Base-by-base conservation (phyloP, 2,888 invertebrate species). In the Lepetodrilus schrolli region DNA sequence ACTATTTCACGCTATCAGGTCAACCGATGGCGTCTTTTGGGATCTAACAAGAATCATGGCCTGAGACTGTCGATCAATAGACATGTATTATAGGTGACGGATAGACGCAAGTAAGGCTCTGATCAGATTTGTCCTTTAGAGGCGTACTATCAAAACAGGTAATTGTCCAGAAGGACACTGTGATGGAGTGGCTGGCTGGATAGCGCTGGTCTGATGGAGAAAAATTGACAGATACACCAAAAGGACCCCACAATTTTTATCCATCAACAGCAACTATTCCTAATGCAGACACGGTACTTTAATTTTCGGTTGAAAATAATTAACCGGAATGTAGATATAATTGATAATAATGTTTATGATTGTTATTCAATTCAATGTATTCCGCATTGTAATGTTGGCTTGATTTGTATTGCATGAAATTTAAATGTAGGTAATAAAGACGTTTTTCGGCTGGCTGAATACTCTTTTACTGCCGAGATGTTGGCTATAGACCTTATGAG, bases 111-210 rank as follows among this genome's bases (percentile, higher is more conserved):
- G 58, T 58, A 58, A 58, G 58, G 17, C 34, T n/a, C 58, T 58
- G 58, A 58, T 58, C 58, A 58, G 30, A 58, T 58, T 58, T 58
- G 58, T 26, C 58, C 26, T 58, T 58, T 58, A 23, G 58, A 58
- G 21, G 26, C 58, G 8, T 58, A 58, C 58, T 58, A 58, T 58
- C 26, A 30, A 58, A 30, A 58, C 58, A 58, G 58, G 58, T 58
- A 58, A 58, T 58, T 58, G 26, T 58, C 58, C 30, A 58, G 58
- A 58, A 30, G 34, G 58, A 58, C 23, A 30, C 58, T 34, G 20
- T 58, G 34, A 58, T 58, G 58, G 58, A 30, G 58, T 58, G 17
- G 58, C 13, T 58, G 34, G 30, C 58, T 30, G 17, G 58, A 34
- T 58, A 17, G 58, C 26, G 30, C 58, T 58, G 23, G 26, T 30